Evolutionary conservation across 2,113 vertebrate species (phyloP), one percentile per base, ranked within the genome.

Genomic region (Opisthocomus hoazin): DNA sequence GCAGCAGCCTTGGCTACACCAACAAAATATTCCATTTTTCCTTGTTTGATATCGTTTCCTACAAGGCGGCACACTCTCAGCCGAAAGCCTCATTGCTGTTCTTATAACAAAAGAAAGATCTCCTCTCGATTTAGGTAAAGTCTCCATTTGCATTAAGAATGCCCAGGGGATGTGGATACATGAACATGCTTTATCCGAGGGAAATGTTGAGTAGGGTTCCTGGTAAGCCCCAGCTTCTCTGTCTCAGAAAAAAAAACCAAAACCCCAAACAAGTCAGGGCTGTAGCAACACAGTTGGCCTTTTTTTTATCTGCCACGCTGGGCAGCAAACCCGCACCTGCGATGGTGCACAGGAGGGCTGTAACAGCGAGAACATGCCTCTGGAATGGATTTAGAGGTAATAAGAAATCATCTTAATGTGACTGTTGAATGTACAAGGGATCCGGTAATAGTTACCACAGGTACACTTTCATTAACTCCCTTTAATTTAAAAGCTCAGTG

Each of bases 401-500:
- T 46, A 93, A 97, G 94, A 95, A 94, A 97, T 97, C 96, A 96
- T 94, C 93, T 83, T 96, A 97, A 97, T 96, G 94, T 0, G 84
- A 79, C 95, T 88, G 60, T 64, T 96, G 84, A 93, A 89, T 84
- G 93, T 96, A 84, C 93, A 89, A 74, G 93, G 93, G 90, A 91
- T 84, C 63, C 4, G 7, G 87, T 89, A 97, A 95, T 92, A 91
- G 95, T 94, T 95, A 94, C 58, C 96, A 85, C 91, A 93, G 96
- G 94, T 96, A 93, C 81, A 92, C 91, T 97, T 97, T 97, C 93
- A 97, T 97, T 97, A 97, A 95, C 94, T 93, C 43, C 70, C 90
- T 75, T 96, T 97, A 96, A 97, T 97, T 97, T 97, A 97, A 96
- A 97, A 97, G 83, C 92, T 97, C 65, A 3, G 75, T 76, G 87